These are phyloP conservation scores for Zophobas morio DNA, from an alignment of 1,140 invertebrate genomes.

Conservation along the genomic window DNA sequence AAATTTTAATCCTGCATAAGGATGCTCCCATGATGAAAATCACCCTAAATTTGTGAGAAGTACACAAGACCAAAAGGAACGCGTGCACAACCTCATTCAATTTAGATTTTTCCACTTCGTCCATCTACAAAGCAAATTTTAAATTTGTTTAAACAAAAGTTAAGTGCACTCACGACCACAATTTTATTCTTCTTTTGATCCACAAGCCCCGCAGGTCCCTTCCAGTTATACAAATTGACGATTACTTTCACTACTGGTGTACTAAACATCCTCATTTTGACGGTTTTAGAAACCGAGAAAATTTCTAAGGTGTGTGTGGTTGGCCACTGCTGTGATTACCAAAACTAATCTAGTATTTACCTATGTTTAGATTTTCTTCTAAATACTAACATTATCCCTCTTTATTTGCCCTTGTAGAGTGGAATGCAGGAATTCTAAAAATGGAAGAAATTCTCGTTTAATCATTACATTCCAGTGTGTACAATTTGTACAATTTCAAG, in stretches of 20 bases:
- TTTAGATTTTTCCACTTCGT: constrained; percentile 71
- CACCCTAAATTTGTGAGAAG: constrained; percentile 79
- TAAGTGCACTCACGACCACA: neutral
- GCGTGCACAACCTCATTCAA: constrained; percentile 75
- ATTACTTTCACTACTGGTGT: constrained; percentile 76
- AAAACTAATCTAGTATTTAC: constrained; percentile 67
- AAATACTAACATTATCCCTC: too few species aligned
- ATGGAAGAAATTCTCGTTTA: too few species aligned
- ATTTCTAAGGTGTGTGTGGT: constrained; percentile 78
- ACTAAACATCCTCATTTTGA: constrained; percentile 81
- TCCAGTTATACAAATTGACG: constrained; percentile 82
- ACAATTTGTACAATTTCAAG: too few species aligned
- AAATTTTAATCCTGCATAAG: constrained; percentile 74
- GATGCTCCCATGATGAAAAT: constrained; percentile 80
- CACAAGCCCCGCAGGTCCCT: constrained; percentile 74
- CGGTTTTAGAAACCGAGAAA: constrained; percentile 77
- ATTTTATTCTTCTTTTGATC: constrained; percentile 56
- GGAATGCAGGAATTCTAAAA: too few species aligned
- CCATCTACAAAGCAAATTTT: constrained; percentile 57
- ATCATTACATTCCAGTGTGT: too few species aligned
- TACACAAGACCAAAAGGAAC: constrained; percentile 78
- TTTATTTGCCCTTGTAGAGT: too few species aligned
- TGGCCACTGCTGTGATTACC: constrained; percentile 78
- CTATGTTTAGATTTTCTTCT: too few species aligned
- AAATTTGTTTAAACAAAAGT: neutral